These are phyloP conservation scores for Chlorops oryzae DNA, from an alignment of 1,140 invertebrate species.

Conservation along the genomic window DNA sequence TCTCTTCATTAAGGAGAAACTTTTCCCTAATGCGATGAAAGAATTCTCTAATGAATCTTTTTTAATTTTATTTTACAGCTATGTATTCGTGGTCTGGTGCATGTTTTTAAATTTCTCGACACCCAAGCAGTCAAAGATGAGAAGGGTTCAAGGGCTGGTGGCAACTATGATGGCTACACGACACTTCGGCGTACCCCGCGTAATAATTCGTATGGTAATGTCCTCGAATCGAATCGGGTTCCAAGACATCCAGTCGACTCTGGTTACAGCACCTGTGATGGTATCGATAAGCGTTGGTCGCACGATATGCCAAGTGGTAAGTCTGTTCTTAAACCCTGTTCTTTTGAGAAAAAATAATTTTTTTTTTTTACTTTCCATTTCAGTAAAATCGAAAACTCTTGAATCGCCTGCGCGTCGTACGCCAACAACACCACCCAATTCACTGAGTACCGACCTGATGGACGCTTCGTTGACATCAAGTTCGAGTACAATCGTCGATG, in stretches of 20 bases:
- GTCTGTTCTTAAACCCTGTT: not conserved
- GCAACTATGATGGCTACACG: slow-evolving; percentile 44
- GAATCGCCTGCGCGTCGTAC: slow-evolving; percentile 13
- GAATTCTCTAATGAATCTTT: too few relatives aligned
- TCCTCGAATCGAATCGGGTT: slow-evolving; percentile 51
- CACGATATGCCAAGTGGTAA: slow-evolving; percentile 57
- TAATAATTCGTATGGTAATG: slow-evolving; percentile 46
- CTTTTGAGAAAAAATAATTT: not conserved
- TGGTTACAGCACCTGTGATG: slow-evolving; percentile 77
- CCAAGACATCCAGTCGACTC: slow-evolving; percentile 73
- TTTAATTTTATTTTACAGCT: slow-evolving; percentile 67
- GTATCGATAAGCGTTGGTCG: slow-evolving; percentile 77
- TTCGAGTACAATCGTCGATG: slow-evolving; percentile 43
- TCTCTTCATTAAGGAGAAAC: not conserved
- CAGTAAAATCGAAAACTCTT: slow-evolving; percentile 16
- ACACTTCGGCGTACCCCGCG: slow-evolving; percentile 44
- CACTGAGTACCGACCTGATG: slow-evolving; percentile 31
- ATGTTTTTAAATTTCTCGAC: slow-evolving; percentile 92
- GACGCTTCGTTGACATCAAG: slow-evolving; percentile 42
- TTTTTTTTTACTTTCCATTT: not conserved
- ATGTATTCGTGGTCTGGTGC: slow-evolving; percentile 83
- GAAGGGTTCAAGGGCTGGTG: slow-evolving; percentile 45
- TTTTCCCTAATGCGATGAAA: too few relatives aligned
- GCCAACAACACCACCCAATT: slow-evolving; percentile 14
- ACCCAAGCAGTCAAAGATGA: slow-evolving; percentile 72